These are phyloP conservation scores for Himalopsyche tibetana DNA, from an alignment of 2,888 invertebrate genomes.

Conservation along the genomic window DNA sequence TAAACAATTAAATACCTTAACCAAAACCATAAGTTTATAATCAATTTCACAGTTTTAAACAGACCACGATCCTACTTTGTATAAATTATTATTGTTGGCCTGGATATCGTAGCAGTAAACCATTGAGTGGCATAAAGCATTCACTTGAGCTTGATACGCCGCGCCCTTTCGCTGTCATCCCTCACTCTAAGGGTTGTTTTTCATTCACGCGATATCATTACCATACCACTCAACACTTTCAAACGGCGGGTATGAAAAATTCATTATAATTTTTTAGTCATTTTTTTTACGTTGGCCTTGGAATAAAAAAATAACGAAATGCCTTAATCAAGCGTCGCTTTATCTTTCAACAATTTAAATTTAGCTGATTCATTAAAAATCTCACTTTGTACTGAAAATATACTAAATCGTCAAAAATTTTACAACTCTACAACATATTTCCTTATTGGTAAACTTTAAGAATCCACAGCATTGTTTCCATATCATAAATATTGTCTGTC, in stretches of 20 bases:
- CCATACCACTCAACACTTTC: conserved; percentile 49
- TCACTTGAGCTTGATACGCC: conserved; percentile 51
- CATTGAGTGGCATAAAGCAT: conserved; percentile 51
- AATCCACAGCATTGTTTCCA: too few relatives aligned
- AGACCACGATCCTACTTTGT: background rate
- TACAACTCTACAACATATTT: too few relatives aligned
- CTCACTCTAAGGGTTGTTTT: conserved; percentile 50
- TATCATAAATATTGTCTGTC: too few relatives aligned
- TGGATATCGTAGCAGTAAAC: conserved; percentile 2
- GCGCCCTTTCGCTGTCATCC: conserved; percentile 57
- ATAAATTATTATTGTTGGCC: conserved; percentile 17
- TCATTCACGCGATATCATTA: conserved; percentile 60
- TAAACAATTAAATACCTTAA: too few relatives aligned
- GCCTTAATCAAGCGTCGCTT: too few relatives aligned
- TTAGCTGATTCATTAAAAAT: too few relatives aligned
- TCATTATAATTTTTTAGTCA: background rate
- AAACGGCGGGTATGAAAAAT: conserved; percentile 17
- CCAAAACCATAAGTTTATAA: too few relatives aligned
- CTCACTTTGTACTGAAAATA: too few relatives aligned
- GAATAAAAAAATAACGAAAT: background rate
- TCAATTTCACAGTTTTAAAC: too few relatives aligned
- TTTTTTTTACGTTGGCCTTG: background rate
- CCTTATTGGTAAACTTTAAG: too few relatives aligned
- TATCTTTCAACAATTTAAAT: too few relatives aligned
- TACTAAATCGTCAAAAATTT: too few relatives aligned